Evolutionary conservation across 2,888 invertebrate species (phyloP).

Genomic region (Drosophila neotestacea): DNA sequence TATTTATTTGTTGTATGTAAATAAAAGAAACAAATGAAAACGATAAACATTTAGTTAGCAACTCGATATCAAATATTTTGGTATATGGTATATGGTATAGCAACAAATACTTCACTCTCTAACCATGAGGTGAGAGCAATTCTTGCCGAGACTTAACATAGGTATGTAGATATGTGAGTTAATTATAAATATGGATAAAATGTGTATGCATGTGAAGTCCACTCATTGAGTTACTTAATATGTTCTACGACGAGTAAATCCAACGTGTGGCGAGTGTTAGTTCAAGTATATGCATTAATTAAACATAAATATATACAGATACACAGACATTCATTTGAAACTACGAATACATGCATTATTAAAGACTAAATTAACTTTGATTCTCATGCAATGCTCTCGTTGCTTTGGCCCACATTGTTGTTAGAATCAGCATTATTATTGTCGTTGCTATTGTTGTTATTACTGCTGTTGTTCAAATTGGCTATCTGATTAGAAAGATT

Average conservation of each 20-base stretch:
- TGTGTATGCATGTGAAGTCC: not conserved
- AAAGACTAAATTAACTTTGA: conserved; percentile 65
- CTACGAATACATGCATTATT: conserved; percentile 40
- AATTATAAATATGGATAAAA: not conserved
- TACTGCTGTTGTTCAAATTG: conserved; percentile 64
- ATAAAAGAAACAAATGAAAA: conserved; percentile 84
- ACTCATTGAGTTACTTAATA: conserved; percentile 8
- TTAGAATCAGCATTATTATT: conserved; percentile 64
- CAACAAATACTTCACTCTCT: conserved; percentile 34
- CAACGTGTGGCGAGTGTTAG: conserved; percentile 23
- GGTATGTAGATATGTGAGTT: conserved; percentile 16
- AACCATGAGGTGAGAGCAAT: conserved; percentile 36
- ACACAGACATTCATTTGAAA: conserved; percentile 32
- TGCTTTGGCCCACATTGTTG: conserved; percentile 76
- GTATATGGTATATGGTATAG: conserved; percentile 26
- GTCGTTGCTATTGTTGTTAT: conserved; percentile 51
- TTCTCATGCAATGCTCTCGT: conserved; percentile 83
- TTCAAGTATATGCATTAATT: conserved; percentile 49
- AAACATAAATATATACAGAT: conserved; percentile 45
- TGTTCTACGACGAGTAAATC: conserved; percentile 8
- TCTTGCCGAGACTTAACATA: conserved; percentile 55
- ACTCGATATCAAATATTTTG: conserved; percentile 70
- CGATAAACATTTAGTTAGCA: conserved; percentile 85
- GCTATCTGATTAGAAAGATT: conserved; percentile 70
- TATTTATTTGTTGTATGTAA: conserved; percentile 75